phyloP scores from a whole-genome alignment of 2,113 vertebrate species.

The Neogale vison region DNA sequence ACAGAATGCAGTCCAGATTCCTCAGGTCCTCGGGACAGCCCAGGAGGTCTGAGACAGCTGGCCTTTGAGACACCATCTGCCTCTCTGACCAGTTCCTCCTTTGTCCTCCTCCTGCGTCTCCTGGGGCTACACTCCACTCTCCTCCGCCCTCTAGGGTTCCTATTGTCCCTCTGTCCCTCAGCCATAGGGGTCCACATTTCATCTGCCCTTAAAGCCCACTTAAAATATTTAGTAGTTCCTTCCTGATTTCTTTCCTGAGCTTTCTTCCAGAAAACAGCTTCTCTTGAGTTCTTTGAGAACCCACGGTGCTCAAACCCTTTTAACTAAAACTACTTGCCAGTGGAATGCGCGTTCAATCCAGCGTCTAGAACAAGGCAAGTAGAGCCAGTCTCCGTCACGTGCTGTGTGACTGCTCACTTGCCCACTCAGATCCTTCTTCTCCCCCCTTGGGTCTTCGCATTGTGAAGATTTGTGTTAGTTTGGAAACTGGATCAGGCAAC shows the following conservation, averaged over 20 bases:
- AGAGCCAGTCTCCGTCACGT: background rate
- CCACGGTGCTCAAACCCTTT: background rate
- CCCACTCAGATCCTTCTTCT: background rate
- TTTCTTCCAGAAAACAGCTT: background rate
- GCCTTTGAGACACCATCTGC: background rate
- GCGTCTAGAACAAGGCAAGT: background rate
- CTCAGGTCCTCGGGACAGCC: background rate
- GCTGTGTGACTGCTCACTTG: background rate
- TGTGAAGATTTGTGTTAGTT: background rate
- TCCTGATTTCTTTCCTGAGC: background rate
- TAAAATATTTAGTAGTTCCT: background rate
- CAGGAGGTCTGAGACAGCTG: fast-evolving
- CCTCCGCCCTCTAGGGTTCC: background rate
- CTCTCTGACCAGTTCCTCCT: background rate
- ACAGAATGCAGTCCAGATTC: background rate
- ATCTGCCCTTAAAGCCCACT: background rate
- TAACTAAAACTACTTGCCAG: background rate
- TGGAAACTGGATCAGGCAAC: background rate
- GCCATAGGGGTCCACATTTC: background rate
- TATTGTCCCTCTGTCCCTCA: background rate
- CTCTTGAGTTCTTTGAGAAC: background rate
- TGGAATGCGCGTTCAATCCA: background rate
- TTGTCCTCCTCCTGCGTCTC: background rate
- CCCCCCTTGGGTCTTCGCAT: background rate
- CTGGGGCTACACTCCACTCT: fast-evolving